Evolutionary conservation across 2,888 invertebrate genomes (phyloP).

Genomic region (Hedychridium roseum): DNA sequence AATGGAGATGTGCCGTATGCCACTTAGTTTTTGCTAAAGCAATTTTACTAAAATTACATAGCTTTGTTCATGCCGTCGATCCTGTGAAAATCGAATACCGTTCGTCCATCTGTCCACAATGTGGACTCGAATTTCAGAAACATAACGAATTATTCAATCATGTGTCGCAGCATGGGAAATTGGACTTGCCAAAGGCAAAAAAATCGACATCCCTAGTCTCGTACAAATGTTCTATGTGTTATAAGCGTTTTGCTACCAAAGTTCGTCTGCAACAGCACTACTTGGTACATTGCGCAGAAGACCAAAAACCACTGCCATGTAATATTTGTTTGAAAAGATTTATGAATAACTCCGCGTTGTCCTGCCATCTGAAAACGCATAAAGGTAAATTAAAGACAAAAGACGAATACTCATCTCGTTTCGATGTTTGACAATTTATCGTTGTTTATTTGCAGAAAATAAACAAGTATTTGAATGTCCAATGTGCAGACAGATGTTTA

Average conservation of each 20-base stretch:
- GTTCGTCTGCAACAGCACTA: constrained; percentile 73
- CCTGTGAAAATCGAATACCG: constrained; percentile 48
- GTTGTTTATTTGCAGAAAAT: constrained; percentile 56
- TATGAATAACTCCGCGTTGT: constrained; percentile 76
- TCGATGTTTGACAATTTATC: constrained; percentile 1
- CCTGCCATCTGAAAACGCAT: constrained; percentile 77
- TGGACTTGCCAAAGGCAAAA: constrained; percentile 49
- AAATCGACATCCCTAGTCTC: constrained; percentile 56
- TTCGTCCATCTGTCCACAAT: constrained; percentile 50
- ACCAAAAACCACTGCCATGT: constrained; percentile 76
- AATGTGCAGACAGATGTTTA: constrained; percentile 75
- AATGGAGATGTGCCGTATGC: constrained; percentile 62
- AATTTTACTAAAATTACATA: constrained; percentile 66
- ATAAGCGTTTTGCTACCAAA: constrained; percentile 71
- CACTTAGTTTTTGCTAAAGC: constrained; percentile 61
- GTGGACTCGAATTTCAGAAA: constrained; percentile 46
- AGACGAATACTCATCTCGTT: not conserved
- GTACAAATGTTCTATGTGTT: constrained; percentile 72
- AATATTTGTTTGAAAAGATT: constrained; percentile 73
- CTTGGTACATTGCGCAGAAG: constrained; percentile 73
- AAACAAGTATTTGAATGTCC: constrained; percentile 76
- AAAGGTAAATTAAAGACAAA: constrained; percentile 57
- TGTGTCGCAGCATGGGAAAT: constrained; percentile 63
- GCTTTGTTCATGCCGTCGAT: constrained; percentile 63
- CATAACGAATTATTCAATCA: constrained; percentile 64